Evolutionary conservation across 2,113 vertebrate species (phyloP), one percentile per base, ranked within the genome.

Genomic region (Onychostruthus taczanowskii): DNA sequence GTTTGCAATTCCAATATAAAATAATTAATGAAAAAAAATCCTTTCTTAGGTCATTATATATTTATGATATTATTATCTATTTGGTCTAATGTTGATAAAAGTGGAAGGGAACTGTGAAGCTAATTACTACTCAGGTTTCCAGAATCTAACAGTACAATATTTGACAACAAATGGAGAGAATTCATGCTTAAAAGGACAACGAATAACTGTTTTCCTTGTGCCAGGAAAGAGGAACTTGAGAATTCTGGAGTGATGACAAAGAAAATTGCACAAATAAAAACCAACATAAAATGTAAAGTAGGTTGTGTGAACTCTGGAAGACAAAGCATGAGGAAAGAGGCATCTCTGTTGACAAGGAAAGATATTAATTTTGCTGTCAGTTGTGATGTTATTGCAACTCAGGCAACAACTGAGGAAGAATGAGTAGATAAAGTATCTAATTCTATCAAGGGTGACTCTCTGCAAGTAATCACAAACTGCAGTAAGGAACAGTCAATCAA

Each of bases 301-400:
- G 27, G 58, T 58, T 93, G 39, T 90, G 24, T 74, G 74, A 95
- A 82, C 41, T 77, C 61, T 83, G 70, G 31, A 87, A 95, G 67
- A 85, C 81, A 95, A 93, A 90, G 24, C 55, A 62, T 0, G 2
- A 91, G 27, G 28, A 72, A 90, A 85, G 53, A 76, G 14, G 26
- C 35, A 50, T 62, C 43, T 76, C 46, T 91, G n/a, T 87, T 94
- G 87, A 95, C 81, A 95, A 62, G 84, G 16, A 83, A 95, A 91
- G 70, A 93, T 69, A 95, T 47, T 94, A 94, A 95, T 94, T 96
- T 95, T 91, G 66, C 61, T 93, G 94, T 94, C 96, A 94, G 43
- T 13, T 85, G 21, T 58, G 23, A 41, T 73, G 67, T 80, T 95
- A 93, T 44, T 91, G 89, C 78, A 96, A 89, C 26, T 85, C 55